Conservation (phyloP, 2,113 vertebrate genomes). For the Brienomyrus brachyistius region DNA sequence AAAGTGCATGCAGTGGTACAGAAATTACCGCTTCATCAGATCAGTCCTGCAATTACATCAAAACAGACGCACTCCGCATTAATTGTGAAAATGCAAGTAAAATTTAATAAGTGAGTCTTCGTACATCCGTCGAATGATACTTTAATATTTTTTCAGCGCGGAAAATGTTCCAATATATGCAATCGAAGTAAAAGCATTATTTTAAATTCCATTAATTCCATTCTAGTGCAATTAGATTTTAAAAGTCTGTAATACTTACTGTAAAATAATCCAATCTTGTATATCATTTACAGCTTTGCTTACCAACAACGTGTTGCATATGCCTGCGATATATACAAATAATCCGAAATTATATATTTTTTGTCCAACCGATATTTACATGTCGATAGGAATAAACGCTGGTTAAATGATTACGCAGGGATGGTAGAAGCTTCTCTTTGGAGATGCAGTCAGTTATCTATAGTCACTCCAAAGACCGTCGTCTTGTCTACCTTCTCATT, state of each 20-base stretch:
- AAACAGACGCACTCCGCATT: neutral
- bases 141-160: neutral
- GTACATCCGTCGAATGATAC: neutral
- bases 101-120: neutral
- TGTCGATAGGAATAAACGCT: neutral
- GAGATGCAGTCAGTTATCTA: neutral
- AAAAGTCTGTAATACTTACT: slow-evolving; percentile 46
- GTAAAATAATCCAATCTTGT: slow-evolving; percentile 33
- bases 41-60: neutral
- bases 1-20: neutral
- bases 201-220: neutral
- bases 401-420: slow-evolving; percentile 2
- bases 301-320: slow-evolving; percentile 62
- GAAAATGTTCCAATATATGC: neutral
- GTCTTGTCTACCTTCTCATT: neutral
- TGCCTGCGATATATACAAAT: slow-evolving; percentile 27
- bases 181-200: neutral
- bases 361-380: slow-evolving; percentile 3
- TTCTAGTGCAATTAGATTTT: neutral
- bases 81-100: neutral
- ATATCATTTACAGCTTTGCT: slow-evolving; percentile 33
- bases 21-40: neutral
- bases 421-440: slow-evolving; percentile 2
- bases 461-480: neutral
- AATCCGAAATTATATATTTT: slow-evolving; percentile 14